A percentile compares a stretch with the other conserved stretches of the same genome.
phyloP scores from a whole-genome alignment of 2,113 vertebrate genomes.

The Psittacula cyanocephala region DNA sequence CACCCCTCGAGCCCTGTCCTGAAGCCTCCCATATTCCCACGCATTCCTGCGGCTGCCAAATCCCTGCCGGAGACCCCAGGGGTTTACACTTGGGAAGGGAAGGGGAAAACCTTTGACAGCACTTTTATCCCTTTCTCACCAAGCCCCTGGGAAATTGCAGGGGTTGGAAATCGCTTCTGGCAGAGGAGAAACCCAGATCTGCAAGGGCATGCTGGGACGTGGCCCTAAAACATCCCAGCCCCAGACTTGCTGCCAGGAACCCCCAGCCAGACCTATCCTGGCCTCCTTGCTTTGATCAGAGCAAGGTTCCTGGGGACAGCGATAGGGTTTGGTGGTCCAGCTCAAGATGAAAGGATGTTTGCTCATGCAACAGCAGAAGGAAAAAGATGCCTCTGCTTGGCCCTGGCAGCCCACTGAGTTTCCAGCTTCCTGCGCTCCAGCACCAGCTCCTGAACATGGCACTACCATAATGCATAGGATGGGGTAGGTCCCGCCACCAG shows the following conservation, averaged over 20 bases:
- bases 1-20: not conserved
- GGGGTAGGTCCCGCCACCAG: not conserved
- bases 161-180: not conserved
- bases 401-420: not conserved
- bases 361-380: not conserved
- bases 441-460: not conserved
- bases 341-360: not conserved
- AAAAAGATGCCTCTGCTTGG: not conserved
- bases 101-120: constrained; percentile 12
- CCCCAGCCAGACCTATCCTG: not conserved
- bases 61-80: not conserved
- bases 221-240: not conserved
- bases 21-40: not conserved
- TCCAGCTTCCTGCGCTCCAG: not conserved
- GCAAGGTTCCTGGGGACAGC: not conserved
- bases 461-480: not conserved
- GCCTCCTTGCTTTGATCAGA: not conserved
- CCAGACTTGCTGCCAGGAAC: not conserved
- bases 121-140: not conserved
- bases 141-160: not conserved
- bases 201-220: not conserved
- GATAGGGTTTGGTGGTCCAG: not conserved
- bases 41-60: constrained; percentile 24
- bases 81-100: not conserved
- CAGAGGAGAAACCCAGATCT: not conserved